Percentiles rank a stretch among this genome's conserved stretches.
Conservation (phyloP, 2,113 vertebrate species). For the Strix aluco region DNA sequence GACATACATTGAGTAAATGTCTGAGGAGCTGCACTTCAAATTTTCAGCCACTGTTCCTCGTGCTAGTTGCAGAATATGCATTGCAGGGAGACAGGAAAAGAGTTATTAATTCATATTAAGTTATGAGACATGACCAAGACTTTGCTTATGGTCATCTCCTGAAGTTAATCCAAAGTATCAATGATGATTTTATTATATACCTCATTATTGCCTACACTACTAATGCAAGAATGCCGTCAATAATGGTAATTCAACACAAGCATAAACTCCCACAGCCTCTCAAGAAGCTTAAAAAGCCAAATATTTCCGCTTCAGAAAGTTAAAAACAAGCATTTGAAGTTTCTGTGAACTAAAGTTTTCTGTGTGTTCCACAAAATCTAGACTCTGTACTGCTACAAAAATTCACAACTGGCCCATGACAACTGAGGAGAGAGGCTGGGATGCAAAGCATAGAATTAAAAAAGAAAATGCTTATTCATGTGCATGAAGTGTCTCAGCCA, state of each 20-base stretch:
- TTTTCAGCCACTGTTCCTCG: not conserved
- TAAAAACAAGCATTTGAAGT: not conserved
- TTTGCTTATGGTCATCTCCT: not conserved
- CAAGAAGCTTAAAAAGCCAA: not conserved
- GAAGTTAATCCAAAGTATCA: not conserved
- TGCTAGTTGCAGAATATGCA: not conserved
- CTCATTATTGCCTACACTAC: not conserved
- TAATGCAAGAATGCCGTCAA: not conserved
- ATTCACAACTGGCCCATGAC: not conserved
- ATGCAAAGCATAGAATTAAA: not conserved
- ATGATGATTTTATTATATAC: not conserved
- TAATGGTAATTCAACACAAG: not conserved
- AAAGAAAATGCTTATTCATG: not conserved
- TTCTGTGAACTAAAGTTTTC: not conserved
- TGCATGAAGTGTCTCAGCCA: not conserved
- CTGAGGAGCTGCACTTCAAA: not conserved
- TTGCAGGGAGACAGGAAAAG: not conserved
- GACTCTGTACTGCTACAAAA: not conserved
- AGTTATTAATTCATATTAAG: not conserved
- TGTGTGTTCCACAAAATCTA: not conserved
- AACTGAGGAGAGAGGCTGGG: not conserved
- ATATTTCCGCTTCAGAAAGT: not conserved
- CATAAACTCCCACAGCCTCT: not conserved
- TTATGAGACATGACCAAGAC: not conserved
- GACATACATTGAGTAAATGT: not conserved